Percentiles rank a stretch among this genome's conserved stretches.
These are phyloP conservation scores for Rhinopithecus roxellana DNA, from an alignment of 2,113 vertebrate genomes.

Conservation along the genomic window DNA sequence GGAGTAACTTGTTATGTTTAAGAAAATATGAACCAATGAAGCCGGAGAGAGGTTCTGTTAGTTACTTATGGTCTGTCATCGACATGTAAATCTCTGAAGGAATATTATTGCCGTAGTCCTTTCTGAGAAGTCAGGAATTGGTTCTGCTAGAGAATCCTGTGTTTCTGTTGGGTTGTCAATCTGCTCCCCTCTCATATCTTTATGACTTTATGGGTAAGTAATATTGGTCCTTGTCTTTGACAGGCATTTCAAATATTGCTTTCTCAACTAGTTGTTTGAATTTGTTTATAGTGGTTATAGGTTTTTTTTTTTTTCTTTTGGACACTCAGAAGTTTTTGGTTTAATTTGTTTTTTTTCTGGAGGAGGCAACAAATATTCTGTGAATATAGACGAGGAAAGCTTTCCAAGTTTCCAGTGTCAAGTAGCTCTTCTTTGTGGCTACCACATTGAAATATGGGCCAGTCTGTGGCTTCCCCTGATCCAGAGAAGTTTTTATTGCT, in stretches of 20 bases:
- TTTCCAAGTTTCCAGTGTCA: no score
- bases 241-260: no score
- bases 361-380: not conserved
- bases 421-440: no score
- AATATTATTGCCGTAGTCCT: not conserved
- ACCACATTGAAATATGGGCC: accelerated
- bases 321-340: no score
- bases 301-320: not conserved
- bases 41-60: not conserved
- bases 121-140: not conserved
- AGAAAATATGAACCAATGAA: not conserved
- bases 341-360: no score
- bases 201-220: not conserved
- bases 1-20: accelerated
- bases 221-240: not conserved
- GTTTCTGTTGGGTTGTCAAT: not conserved
- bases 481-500: accelerated
- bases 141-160: not conserved
- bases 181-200: not conserved
- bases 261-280: not conserved
- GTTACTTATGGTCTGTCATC: not conserved
- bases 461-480: not conserved
- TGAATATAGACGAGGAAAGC: not conserved
- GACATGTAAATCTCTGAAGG: accelerated
- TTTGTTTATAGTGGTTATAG: not conserved